These are phyloP conservation scores for Macrotus californicus DNA, from an alignment of 2,113 vertebrate species.

Conservation along the genomic window DNA sequence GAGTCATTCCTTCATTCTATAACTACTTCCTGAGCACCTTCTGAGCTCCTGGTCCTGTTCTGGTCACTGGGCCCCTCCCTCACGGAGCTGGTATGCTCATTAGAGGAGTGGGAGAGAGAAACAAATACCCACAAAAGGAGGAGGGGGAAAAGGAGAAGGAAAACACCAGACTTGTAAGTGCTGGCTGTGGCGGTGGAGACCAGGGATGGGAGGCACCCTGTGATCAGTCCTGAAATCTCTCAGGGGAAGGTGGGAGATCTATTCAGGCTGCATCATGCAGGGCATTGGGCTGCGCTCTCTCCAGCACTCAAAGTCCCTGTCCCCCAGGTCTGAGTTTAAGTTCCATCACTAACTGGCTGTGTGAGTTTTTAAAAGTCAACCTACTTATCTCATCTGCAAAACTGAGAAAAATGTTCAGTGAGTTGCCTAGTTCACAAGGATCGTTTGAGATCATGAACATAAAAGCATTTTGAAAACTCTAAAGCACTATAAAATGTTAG, in stretches of 20 bases:
- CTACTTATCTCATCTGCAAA: background rate
- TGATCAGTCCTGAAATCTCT: background rate
- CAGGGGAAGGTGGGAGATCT: background rate
- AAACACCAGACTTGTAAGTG: background rate
- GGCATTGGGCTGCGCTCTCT: background rate
- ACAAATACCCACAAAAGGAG: background rate
- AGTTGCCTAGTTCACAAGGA: background rate
- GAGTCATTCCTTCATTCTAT: background rate
- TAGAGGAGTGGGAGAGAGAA: background rate
- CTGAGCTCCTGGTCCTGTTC: background rate
- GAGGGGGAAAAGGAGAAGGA: background rate
- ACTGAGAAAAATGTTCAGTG: background rate
- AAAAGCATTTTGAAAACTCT: background rate
- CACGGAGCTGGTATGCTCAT: background rate
- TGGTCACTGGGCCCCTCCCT: background rate
- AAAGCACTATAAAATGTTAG: background rate
- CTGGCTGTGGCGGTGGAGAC: background rate
- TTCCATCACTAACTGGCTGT: background rate
- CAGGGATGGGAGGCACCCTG: background rate
- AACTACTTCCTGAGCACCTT: background rate
- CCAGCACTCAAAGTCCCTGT: background rate
- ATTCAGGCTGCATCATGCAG: background rate
- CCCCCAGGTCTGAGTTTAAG: background rate
- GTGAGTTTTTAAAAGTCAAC: background rate
- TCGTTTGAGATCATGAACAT: background rate